Conservation (phyloP, 2,113 vertebrate genomes). For the Arvicanthis niloticus region DNA sequence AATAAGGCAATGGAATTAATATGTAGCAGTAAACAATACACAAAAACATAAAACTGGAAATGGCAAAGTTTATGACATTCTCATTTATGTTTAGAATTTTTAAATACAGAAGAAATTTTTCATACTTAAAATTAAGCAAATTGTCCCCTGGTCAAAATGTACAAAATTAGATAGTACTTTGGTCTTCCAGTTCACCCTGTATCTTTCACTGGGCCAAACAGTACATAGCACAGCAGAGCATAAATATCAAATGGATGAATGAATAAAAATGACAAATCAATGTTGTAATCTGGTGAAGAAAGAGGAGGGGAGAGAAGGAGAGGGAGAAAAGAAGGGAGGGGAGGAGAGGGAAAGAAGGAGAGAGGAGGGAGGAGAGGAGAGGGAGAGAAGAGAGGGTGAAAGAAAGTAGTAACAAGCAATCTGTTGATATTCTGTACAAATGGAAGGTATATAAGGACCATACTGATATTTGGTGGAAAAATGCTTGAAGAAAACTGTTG, state of each 20-base stretch:
- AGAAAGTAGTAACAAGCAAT: background rate
- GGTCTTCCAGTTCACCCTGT: conserved; percentile 26
- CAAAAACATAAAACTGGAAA: conserved; percentile 59
- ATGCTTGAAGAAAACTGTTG: conserved; percentile 37
- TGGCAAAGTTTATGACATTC: conserved; percentile 34
- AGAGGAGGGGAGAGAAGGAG: background rate
- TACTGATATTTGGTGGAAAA: conserved; percentile 22
- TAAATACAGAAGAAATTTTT: conserved; percentile 40
- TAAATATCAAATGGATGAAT: conserved; percentile 43
- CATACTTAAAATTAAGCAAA: conserved; percentile 52
- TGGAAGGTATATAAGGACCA: conserved; percentile 39
- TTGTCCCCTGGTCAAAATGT: background rate
- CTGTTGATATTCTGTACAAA: conserved; percentile 45
- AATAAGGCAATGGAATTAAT: conserved; percentile 49
- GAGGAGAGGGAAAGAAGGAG: background rate
- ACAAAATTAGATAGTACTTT: conserved; percentile 40
- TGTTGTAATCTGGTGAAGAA: background rate
- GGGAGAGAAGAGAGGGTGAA: too few relatives aligned
- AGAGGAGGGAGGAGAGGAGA: too few relatives aligned
- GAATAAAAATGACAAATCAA: conserved; percentile 62
- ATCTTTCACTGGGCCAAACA: conserved; percentile 37
- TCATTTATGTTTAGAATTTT: conserved; percentile 38
- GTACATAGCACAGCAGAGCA: background rate
- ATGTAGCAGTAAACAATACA: conserved; percentile 8
- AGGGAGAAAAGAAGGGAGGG: background rate